Evolutionary conservation across 2,797 vertebrate genomes (phyloP).

Genomic region (Setipinna tenuifilis): DNA sequence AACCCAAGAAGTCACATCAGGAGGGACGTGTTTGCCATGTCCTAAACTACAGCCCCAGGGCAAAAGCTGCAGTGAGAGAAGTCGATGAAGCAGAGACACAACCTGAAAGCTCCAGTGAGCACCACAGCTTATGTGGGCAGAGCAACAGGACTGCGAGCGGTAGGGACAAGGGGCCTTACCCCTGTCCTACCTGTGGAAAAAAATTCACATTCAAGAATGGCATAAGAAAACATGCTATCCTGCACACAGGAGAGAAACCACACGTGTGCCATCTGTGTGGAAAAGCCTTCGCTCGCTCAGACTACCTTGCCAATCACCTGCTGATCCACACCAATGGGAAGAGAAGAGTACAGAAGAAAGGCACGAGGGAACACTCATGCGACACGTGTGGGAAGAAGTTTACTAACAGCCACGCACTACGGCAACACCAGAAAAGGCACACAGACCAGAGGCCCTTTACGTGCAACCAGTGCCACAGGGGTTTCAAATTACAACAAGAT

Average conservation of each 20-base stretch:
- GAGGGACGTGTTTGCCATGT: not conserved
- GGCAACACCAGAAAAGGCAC: not conserved
- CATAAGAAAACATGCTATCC: not conserved
- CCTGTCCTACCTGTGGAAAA: not conserved
- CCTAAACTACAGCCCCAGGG: not conserved
- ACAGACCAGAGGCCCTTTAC: not conserved
- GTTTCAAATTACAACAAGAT: not conserved
- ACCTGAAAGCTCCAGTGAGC: not conserved
- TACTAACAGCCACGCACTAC: not conserved
- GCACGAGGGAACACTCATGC: not conserved
- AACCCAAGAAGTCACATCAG: not conserved
- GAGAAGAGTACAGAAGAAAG: not conserved
- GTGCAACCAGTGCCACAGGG: not conserved
- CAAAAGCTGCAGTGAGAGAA: not conserved
- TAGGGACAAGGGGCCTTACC: not conserved
- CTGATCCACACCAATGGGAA: not conserved
- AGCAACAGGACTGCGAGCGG: not conserved
- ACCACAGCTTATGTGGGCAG: not conserved
- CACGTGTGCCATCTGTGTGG: not conserved
- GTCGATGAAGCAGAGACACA: not conserved
- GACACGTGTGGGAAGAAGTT: not conserved
- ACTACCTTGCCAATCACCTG: not conserved
- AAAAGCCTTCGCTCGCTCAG: not conserved
- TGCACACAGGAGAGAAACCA: not conserved
- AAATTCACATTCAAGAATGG: not conserved